A percentile compares a stretch with the other conserved stretches of the same genome.
Conservation (phyloP, 2,797 vertebrate species). For the Antennarius maculatus region DNA sequence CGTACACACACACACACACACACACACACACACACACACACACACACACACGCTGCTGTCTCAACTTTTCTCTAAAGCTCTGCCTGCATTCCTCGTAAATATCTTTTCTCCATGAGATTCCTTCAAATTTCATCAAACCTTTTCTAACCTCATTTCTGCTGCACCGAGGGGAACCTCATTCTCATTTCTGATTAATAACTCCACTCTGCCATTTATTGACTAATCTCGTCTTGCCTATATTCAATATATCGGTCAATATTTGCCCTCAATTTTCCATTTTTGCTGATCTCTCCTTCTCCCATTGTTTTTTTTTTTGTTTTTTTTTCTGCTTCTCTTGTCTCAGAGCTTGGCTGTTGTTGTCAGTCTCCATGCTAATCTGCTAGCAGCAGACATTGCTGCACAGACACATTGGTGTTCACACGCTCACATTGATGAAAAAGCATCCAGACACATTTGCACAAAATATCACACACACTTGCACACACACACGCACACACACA, state of each 20-base stretch:
- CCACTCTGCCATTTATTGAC: conserved; percentile 18
- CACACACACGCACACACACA: conserved; percentile 15
- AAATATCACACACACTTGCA: neutral
- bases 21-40: conserved; percentile 3
- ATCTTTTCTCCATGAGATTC: conserved; percentile 33
- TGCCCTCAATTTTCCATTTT: conserved; percentile 38
- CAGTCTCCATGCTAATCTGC: conserved; percentile 69
- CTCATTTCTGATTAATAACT: conserved; percentile 28
- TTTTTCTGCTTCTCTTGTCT: conserved; percentile 48
- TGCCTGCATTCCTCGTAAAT: conserved; percentile 32
- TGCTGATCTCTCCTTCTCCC: conserved; percentile 21
- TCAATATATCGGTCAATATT: conserved; percentile 43
- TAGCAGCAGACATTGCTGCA: conserved; percentile 67
- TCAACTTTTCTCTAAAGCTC: conserved; percentile 35
- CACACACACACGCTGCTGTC: conserved; percentile 23
- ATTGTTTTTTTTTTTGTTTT: neutral
- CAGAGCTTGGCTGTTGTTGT: conserved; percentile 70
- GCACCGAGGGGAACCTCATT: conserved; percentile 39
- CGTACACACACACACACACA: too few relatives aligned
- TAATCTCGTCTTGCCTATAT: conserved; percentile 5
- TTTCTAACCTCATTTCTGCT: conserved; percentile 47
- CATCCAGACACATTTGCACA: neutral
- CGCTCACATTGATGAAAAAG: conserved; percentile 21
- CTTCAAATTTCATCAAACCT: conserved; percentile 58
- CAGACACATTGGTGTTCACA: conserved; percentile 32